Base-by-base conservation (phyloP, 2,113 vertebrate genomes). In the Hassar affinis region DNA sequence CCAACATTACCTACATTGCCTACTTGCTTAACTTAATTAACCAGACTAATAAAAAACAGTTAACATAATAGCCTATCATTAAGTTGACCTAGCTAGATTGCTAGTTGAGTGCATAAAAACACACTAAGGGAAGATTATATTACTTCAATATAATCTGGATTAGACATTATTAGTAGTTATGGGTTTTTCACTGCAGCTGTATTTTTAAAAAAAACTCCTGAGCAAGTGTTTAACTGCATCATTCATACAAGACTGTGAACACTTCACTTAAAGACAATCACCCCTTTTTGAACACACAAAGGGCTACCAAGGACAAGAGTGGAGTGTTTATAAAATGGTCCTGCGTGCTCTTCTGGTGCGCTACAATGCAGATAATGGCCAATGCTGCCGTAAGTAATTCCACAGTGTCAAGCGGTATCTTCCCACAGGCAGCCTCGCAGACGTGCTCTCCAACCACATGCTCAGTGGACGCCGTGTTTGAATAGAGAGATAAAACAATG, bases 401-500 rank as follows among this genome's bases (percentile, higher is more conserved):
- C 61, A 66, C 30, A 52, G 49, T 54, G 27, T 27, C 6, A 30
- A 54, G 30, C 7, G 10, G 30, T 35, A 38, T 77, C 74, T 77
- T 56, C 74, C 30, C 49, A 54, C 74, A n/a, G 47, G 47, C 62
- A 33, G 27, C n/a, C 1, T 17, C 9, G 14, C 9, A 27, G 56
- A 47, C 8, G 35, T 45, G 57, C 38, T 10, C 52, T 72, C 61
- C 78, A 68, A 57, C 52, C 12, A 4, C 27, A 20, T 42, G 72
- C 80, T 79, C 68, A 38, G 49, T 75, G 76, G 59, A 64, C 1
- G 30, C 45, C 18, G 18, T 85, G 76, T 56, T 56, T 61, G 68
- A 80, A 80, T 30, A 80, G 77, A 83, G 69, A 87, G 54, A 85
- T 35, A 38, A 75, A 75, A 75, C n/a, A 75, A 30, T 33, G 33